Evolutionary conservation across 2,888 invertebrate genomes (phyloP).

Genomic region (Mamestra brassicae): DNA sequence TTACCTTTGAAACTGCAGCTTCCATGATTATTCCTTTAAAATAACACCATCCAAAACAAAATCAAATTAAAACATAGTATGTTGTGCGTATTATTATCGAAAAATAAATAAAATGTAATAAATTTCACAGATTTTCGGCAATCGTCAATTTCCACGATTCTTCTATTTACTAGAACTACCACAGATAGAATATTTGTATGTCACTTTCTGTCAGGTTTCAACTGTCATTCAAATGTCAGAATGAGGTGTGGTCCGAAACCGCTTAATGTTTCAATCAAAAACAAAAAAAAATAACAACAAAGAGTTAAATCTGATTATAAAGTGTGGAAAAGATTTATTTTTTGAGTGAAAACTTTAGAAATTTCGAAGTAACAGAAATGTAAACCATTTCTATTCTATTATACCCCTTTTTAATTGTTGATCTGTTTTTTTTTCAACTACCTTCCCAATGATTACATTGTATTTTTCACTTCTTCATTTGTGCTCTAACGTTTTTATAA

Average conservation of each 20-base stretch:
- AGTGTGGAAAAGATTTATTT: neutral
- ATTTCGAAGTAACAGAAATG: neutral
- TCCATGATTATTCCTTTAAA: slow-evolving; percentile 68
- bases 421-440: slow-evolving; percentile 1
- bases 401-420: too few relatives aligned
- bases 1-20: slow-evolving; percentile 71
- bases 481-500: neutral
- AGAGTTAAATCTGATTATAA: neutral
- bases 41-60: slow-evolving; percentile 47
- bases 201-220: slow-evolving; percentile 13
- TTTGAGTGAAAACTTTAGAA: neutral
- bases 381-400: neutral
- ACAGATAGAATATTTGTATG: slow-evolving; percentile 42
- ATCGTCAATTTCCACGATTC: slow-evolving; percentile 58
- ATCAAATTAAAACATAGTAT: slow-evolving; percentile 65
- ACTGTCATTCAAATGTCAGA: slow-evolving; percentile 15
- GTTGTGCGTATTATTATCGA: slow-evolving; percentile 35
- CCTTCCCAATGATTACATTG: neutral
- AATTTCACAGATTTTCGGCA: slow-evolving; percentile 62
- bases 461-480: neutral
- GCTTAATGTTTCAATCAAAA: neutral
- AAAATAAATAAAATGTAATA: slow-evolving; percentile 53
- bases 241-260: neutral
- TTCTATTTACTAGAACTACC: slow-evolving; percentile 64
- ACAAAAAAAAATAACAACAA: neutral